These are phyloP conservation scores for Phyllopteryx taeniolatus DNA, from an alignment of 2,113 vertebrate species.

Conservation along the genomic window DNA sequence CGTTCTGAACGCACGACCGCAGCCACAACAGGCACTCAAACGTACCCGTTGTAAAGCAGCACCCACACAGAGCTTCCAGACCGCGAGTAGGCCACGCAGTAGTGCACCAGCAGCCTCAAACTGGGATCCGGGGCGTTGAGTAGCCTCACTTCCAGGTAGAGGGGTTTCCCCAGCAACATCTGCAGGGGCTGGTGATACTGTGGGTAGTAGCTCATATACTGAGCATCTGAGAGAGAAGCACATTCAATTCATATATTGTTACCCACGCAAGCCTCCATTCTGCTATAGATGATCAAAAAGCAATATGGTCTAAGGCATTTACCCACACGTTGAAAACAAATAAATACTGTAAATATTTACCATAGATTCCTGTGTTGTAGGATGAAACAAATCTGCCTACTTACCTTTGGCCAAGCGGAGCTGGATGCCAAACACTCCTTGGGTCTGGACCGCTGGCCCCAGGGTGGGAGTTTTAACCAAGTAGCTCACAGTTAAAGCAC, in stretches of 20 bases:
- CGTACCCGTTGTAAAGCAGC: slow-evolving; percentile 75
- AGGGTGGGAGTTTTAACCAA: slow-evolving; percentile 71
- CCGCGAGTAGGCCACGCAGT: slow-evolving; percentile 75
- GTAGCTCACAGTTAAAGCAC: slow-evolving; percentile 63
- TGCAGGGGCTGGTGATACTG: slow-evolving; percentile 75
- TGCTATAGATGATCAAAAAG: neutral
- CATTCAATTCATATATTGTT: slow-evolving; percentile 9
- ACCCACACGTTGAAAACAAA: neutral
- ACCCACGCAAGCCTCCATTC: neutral
- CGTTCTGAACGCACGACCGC: neutral
- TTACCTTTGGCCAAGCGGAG: slow-evolving; percentile 74
- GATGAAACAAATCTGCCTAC: neutral
- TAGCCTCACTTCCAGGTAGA: slow-evolving; percentile 74
- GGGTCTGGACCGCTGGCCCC: slow-evolving; percentile 58
- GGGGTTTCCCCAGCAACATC: slow-evolving; percentile 69
- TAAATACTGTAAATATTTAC: neutral
- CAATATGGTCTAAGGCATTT: neutral
- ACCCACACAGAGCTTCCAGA: slow-evolving; percentile 74
- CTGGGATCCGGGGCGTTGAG: slow-evolving; percentile 68
- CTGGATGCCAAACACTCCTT: slow-evolving; percentile 73
- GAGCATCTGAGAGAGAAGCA: slow-evolving; percentile 44
- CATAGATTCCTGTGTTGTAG: neutral
- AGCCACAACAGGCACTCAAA: neutral
- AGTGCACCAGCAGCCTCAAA: slow-evolving; percentile 73
- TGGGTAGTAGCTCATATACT: slow-evolving; percentile 69